Evolutionary conservation across 2,888 invertebrate species (phyloP).

Genomic region (Calliopum simillimum): DNA sequence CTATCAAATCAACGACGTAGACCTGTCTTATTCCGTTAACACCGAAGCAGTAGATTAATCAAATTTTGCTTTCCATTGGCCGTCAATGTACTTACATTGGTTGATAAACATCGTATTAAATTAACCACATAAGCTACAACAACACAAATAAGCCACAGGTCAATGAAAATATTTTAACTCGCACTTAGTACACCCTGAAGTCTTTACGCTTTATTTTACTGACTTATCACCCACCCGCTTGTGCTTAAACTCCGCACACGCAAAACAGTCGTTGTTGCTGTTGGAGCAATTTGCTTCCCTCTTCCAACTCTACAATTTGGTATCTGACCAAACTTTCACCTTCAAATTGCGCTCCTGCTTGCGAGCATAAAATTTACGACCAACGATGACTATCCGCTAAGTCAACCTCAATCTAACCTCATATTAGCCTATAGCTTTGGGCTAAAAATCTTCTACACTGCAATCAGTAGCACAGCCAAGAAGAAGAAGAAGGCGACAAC

Average conservation of each 20-base stretch:
- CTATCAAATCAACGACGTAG: too few relatives aligned
- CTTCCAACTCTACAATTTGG: neutral
- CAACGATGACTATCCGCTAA: constrained; percentile 20
- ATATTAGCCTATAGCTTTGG: constrained; percentile 38
- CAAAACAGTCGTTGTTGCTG: neutral
- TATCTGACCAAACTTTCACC: neutral
- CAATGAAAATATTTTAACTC: constrained; percentile 14
- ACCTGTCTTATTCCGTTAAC: too few relatives aligned
- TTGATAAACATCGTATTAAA: constrained; percentile 15
- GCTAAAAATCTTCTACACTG: neutral
- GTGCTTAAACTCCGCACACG: neutral
- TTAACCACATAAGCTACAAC: constrained; percentile 10
- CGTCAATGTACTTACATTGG: neutral
- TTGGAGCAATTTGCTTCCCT: neutral
- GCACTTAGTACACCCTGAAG: neutral
- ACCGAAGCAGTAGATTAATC: too few relatives aligned
- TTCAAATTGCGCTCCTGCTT: neutral
- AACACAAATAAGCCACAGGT: neutral
- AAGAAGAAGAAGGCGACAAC: neutral
- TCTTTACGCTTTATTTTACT: neutral
- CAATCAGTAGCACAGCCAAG: too few relatives aligned
- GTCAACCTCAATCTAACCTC: constrained; percentile 41
- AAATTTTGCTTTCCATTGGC: neutral
- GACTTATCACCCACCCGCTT: neutral
- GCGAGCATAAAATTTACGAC: constrained; percentile 29